Evolutionary conservation across 2,797 vertebrate species (phyloP), one percentile per base, ranked within the genome.

Genomic region (Macropus fuliginosus): DNA sequence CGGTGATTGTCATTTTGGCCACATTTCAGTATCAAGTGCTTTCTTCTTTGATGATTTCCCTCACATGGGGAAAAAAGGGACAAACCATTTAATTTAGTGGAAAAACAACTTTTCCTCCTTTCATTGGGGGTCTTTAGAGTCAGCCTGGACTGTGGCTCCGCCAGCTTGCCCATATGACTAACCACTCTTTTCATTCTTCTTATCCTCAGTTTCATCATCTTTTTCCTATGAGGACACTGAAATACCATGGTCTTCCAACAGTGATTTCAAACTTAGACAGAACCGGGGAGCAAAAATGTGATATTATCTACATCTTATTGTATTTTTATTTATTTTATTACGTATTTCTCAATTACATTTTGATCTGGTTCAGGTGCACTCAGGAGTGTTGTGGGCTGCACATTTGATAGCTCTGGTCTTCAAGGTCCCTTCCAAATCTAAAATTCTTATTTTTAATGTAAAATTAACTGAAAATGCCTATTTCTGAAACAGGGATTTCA

Each of bases 401-500:
- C 27, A 10, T 87, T 28, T 87, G 74, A 87, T 6, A 50, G 21
- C 40, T 87, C 21, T 87, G 40, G 40, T 27, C 9, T 81, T 87
- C 9, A 87, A 50, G 24, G 13, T 1, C 9, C 40, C 40, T 87
- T 87, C 21, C 40, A 46, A 50, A 8, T 87, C 74, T 24, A 50
- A 28, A 46, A 87, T 50, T 46, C 21, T 40, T 46, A n/a, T 81
- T 81, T 81, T 40, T 40, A 87, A 81, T 27, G 40, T 87, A 50
- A 87, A 87, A 46, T 50, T 46, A 87, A 87, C 18, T 50, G 21
- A 87, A 87, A 87, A 87, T 87, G 0, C 66, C 16, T 96, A 89
- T n/a, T 14, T 93, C 89, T 40, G 6, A 97, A 99, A 98, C 97
- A 98, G 98, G 98, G n/a, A 97, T 98, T 99, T 97, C 98, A 95